These are phyloP conservation scores for Eidolon helvum DNA, from an alignment of 2,113 vertebrate genomes.

Conservation along the genomic window DNA sequence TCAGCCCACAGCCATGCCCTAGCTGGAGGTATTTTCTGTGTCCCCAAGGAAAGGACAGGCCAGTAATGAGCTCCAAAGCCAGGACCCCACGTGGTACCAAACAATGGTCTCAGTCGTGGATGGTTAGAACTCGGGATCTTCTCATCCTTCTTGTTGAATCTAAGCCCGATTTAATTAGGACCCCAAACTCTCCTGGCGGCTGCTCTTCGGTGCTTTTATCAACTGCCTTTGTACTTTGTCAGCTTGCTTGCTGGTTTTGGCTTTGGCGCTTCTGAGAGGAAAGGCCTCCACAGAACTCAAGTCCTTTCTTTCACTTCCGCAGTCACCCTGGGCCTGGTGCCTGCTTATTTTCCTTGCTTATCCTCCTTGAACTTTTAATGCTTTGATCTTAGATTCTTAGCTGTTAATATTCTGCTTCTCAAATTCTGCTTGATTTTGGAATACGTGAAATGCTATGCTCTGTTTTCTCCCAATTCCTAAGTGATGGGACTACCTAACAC, in stretches of 20 bases:
- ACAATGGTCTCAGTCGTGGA: too few species aligned
- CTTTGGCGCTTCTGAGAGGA: neutral
- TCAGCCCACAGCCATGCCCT: neutral
- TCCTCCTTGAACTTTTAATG: neutral
- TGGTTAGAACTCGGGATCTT: too few species aligned
- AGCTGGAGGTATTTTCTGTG: neutral
- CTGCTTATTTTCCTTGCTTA: neutral
- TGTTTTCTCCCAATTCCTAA: conserved; percentile 10
- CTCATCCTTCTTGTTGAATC: neutral
- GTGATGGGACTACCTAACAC: neutral
- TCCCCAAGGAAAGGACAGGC: neutral
- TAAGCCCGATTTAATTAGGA: neutral
- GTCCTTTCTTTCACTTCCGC: neutral
- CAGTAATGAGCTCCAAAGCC: neutral
- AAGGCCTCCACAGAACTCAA: neutral
- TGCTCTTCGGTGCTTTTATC: neutral
- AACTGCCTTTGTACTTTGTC: neutral
- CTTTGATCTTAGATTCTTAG: conserved; percentile 57
- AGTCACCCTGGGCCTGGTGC: neutral
- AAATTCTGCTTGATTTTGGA: conserved; percentile 52
- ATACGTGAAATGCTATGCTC: neutral
- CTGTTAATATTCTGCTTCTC: conserved; percentile 26
- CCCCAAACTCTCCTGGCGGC: neutral
- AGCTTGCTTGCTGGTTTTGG: neutral
- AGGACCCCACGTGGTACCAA: neutral